These are phyloP conservation scores for Cottus gobio DNA, from an alignment of 2,113 vertebrate species.

Conservation along the genomic window DNA sequence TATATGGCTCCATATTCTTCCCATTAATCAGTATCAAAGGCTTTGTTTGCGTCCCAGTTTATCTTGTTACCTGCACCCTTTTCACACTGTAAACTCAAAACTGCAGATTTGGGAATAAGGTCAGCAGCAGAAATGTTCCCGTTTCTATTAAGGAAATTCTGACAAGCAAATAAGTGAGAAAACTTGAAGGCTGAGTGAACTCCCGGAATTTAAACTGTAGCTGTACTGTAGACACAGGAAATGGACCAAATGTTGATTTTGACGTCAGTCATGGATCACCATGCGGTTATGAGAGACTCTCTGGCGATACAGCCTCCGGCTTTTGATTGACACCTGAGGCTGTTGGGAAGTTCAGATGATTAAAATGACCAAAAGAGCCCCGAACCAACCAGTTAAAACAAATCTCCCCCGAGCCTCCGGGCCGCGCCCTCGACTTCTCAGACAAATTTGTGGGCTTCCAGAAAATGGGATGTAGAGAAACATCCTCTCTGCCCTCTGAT, in stretches of 20 bases:
- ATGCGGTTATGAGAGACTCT: slow-evolving; percentile 32
- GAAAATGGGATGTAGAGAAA: slow-evolving; percentile 37
- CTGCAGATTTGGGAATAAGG: slow-evolving; percentile 13
- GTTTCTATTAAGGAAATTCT: not conserved
- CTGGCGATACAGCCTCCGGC: slow-evolving; percentile 28
- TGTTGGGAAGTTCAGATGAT: slow-evolving; percentile 47
- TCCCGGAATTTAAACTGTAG: slow-evolving; percentile 1
- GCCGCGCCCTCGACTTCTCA: not conserved
- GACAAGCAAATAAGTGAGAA: not conserved
- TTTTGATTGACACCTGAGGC: slow-evolving; percentile 41
- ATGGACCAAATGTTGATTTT: slow-evolving; percentile 50
- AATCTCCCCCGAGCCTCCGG: not conserved
- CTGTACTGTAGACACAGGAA: slow-evolving; percentile 20
- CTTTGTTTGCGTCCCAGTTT: not conserved
- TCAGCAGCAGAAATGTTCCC: not conserved
- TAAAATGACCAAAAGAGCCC: slow-evolving; percentile 37
- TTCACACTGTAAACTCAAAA: slow-evolving; percentile 6
- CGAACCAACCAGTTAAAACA: slow-evolving; percentile 14
- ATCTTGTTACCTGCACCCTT: not conserved
- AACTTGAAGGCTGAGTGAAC: not conserved
- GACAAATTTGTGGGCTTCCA: not conserved
- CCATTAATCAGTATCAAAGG: not conserved
- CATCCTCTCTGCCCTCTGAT: slow-evolving; percentile 27
- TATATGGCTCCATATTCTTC: not conserved
- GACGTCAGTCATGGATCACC: slow-evolving; percentile 44